These are phyloP conservation scores for Tetragonula carbonaria DNA, from an alignment of 2,888 invertebrate species.

Conservation along the genomic window DNA sequence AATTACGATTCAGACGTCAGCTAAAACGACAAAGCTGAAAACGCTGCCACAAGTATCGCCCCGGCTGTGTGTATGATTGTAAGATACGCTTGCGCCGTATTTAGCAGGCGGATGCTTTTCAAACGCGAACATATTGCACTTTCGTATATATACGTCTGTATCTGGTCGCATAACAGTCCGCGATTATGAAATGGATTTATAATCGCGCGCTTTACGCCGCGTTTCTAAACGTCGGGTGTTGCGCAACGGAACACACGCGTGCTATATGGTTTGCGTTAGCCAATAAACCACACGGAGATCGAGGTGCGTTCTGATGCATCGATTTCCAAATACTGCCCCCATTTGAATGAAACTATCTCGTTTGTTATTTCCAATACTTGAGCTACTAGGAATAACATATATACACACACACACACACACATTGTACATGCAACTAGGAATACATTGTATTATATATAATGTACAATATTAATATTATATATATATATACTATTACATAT, in stretches of 20 bases:
- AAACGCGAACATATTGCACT: constrained; percentile 60
- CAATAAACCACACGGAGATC: constrained; percentile 32
- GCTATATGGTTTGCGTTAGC: neutral
- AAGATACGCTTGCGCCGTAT: constrained; percentile 67
- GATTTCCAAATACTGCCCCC: neutral
- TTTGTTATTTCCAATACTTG: no score
- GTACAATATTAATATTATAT: no score
- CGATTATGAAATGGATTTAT: constrained; percentile 66
- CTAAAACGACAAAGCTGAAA: constrained; percentile 55
- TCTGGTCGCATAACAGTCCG: constrained; percentile 48
- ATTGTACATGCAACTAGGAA: no score
- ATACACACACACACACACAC: no score
- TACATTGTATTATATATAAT: no score
- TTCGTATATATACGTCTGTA: constrained; percentile 48
- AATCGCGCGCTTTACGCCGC: constrained; percentile 50
- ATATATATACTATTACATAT: no score
- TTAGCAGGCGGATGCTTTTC: constrained; percentile 58
- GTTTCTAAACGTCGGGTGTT: constrained; percentile 32
- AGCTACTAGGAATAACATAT: no score
- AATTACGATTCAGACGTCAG: constrained; percentile 72
- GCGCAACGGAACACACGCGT: constrained; percentile 15
- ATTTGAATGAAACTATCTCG: no score
- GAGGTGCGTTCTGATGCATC: constrained; percentile 1
- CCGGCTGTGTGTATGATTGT: constrained; percentile 59
- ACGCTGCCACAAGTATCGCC: constrained; percentile 46